Conservation (phyloP, 2,113 vertebrate species). For the Gracilinanus agilis region DNA sequence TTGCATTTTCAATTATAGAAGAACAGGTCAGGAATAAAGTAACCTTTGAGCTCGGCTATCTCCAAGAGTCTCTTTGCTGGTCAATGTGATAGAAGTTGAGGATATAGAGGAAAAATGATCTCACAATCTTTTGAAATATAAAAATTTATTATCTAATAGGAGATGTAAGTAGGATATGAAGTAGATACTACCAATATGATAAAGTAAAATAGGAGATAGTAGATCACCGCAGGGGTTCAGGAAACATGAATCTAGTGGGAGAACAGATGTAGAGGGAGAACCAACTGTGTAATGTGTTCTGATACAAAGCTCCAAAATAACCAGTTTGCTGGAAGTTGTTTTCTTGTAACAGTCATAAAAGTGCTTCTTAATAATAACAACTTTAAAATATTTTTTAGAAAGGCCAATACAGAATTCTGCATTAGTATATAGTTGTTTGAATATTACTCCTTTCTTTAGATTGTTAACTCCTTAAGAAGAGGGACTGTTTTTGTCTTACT, state of each 20-base stretch:
- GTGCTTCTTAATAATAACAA: conserved; percentile 73
- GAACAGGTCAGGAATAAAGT: background rate
- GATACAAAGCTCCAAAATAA: conserved; percentile 48
- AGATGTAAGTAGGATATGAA: background rate
- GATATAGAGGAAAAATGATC: background rate
- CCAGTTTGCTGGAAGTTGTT: background rate
- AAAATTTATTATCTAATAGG: background rate
- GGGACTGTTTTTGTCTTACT: conserved; percentile 67
- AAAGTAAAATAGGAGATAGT: background rate
- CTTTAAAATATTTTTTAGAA: conserved; percentile 78
- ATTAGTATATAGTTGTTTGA: background rate
- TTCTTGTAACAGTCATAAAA: conserved; percentile 73
- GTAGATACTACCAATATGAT: background rate
- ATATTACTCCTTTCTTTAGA: conserved; percentile 19
- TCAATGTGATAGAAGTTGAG: background rate
- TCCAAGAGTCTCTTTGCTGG: background rate
- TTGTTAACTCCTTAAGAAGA: conserved; percentile 73
- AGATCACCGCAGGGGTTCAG: background rate
- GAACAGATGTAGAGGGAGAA: conserved; percentile 66
- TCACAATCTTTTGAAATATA: background rate
- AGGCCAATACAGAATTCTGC: conserved; percentile 60
- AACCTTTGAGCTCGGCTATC: background rate
- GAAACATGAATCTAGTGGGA: conserved; percentile 51
- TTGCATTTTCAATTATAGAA: conserved; percentile 41
- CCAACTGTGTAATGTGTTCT: conserved; percentile 68